These are phyloP conservation scores for Charadrius vociferus DNA, from an alignment of 2,113 vertebrate genomes.

Conservation along the genomic window DNA sequence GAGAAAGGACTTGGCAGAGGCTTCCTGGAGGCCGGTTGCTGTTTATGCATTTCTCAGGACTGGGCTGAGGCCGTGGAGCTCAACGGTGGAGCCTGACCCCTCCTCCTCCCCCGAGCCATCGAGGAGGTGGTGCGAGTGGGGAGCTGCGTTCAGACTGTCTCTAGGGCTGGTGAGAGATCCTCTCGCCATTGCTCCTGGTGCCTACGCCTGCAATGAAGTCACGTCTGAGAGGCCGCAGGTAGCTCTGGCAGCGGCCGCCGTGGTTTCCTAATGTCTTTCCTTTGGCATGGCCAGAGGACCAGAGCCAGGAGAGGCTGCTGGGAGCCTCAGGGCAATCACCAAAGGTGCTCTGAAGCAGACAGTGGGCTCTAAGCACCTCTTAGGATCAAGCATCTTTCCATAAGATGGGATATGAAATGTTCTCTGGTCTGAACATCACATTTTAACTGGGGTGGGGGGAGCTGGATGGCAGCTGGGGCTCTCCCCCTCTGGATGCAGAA, in stretches of 20 bases:
- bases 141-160: fast-evolving
- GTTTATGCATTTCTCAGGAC: slow-evolving; percentile 17
- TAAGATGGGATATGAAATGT: not conserved
- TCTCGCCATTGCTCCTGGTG: not conserved
- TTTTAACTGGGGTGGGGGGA: not conserved
- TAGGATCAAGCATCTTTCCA: not conserved
- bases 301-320: not conserved
- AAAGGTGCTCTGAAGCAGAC: not conserved
- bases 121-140: not conserved
- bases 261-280: not conserved
- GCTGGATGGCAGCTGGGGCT: not conserved
- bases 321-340: not conserved
- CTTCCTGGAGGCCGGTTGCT: not conserved
- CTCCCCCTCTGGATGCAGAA: not conserved
- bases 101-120: fast-evolving
- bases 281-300: not conserved
- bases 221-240: not conserved
- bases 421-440: not conserved
- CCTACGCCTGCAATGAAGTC: not conserved
- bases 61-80: not conserved
- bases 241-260: not conserved
- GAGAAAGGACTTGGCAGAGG: slow-evolving; percentile 40
- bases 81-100: not conserved
- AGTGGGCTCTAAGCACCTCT: not conserved
- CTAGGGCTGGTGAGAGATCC: not conserved